Base-by-base conservation (phyloP, 2,888 invertebrate species). In the Allophyes oxyacanthae region DNA sequence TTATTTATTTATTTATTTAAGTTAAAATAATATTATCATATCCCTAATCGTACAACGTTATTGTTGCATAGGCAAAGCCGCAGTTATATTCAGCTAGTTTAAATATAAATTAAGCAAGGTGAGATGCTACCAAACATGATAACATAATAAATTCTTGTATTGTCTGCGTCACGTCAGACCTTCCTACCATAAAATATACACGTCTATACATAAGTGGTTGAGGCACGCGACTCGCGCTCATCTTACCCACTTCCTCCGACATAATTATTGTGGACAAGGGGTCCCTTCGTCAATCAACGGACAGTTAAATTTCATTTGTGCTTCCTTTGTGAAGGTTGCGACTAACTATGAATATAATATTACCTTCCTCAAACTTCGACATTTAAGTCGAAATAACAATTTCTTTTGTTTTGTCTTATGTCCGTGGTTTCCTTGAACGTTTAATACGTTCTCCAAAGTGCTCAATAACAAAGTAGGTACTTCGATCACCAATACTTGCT, bases 271-370 rank as follows among this genome's bases (percentile, higher is more conserved):
- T 77, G 84, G 81, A 91, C 90, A 92, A 90, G 83, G 86, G 83
- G 73, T 82, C 90, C 88, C 87, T 89, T 90, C 87, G 89, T 88
- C 90, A 92, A 90, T 92, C 85, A 90, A 87, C 87, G 86, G 84
- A 64, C 88, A 88, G 85, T 90, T 91, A 84, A 90, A 91, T 88
- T 88, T 87, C 86, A 90, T 91, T 90, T 82, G 77, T 87, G 86
- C 85, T 86, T 89, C 89, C 89, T 87, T 81, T 87, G 74, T 83
- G 71, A 83, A 85, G 85, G 81, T 83, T 81, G 75, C 61, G 33
- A 68, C 64, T 78, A 64, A 73, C 75, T 67, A 72, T 72, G 66
- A 70, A 77, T 82, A 83, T 87, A 71, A 67, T 66, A 78, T 89
- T 88, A 84, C 85, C 56, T 74, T 65, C 51, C 20, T 77, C 41